A percentile compares a stretch with the other conserved stretches of the same genome.
phyloP scores from a whole-genome alignment of 2,113 vertebrate species.

The Okapia johnstoni region DNA sequence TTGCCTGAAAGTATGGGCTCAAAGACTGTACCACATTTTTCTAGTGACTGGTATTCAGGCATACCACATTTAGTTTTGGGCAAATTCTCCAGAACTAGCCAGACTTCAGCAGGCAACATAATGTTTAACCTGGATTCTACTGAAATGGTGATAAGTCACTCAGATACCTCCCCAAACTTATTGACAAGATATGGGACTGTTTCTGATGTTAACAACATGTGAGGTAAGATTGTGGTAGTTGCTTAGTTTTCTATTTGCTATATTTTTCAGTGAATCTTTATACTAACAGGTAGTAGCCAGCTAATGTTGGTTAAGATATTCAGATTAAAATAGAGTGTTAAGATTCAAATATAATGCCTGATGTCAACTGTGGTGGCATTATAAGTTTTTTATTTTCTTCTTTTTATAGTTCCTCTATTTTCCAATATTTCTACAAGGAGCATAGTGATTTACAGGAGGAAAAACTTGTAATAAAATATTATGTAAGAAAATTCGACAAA shows the following conservation, averaged over 20 bases:
- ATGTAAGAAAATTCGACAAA: not conserved
- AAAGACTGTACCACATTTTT: not conserved
- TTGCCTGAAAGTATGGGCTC: not conserved
- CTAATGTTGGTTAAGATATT: not conserved
- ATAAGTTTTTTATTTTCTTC: not conserved
- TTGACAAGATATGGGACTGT: not conserved
- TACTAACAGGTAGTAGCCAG: not conserved
- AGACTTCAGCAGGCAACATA: not conserved
- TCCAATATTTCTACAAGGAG: not conserved
- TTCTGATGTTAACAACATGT: not conserved
- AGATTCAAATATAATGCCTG: not conserved
- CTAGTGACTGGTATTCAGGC: not conserved
- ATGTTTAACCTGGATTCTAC: not conserved
- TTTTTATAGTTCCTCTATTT: not conserved
- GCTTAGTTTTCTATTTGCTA: not conserved
- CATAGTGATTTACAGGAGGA: not conserved
- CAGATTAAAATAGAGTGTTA: not conserved
- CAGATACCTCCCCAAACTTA: not conserved
- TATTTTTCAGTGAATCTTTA: not conserved
- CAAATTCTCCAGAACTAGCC: slow-evolving; percentile 13
- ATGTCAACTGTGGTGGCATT: not conserved
- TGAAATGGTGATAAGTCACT: not conserved
- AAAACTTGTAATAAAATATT: not conserved
- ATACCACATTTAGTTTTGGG: not conserved
- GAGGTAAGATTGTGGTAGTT: slow-evolving; percentile 6